phyloP scores from a whole-genome alignment of 2,888 invertebrate genomes.

The Nomada flava region DNA sequence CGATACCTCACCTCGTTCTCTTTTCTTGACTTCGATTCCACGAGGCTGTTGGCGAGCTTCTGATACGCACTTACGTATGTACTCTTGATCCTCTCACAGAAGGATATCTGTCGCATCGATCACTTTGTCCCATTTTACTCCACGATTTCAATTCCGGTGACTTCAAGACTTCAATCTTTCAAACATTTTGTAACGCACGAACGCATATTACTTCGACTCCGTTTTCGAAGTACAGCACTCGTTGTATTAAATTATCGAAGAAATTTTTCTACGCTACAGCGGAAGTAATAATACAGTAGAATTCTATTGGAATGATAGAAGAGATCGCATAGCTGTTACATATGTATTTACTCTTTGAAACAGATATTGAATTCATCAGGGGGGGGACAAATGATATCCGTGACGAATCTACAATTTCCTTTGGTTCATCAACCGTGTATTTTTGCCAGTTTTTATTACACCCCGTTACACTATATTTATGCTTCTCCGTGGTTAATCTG shows the following conservation, averaged over 20 bases:
- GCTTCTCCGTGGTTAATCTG: neutral
- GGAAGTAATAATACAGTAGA: neutral
- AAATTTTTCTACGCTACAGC: neutral
- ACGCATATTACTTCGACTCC: too few species aligned
- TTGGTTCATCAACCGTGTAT: slow-evolving; percentile 52
- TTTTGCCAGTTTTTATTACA: slow-evolving; percentile 26
- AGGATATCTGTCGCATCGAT: slow-evolving; percentile 6
- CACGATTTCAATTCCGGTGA: neutral
- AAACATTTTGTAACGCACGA: too few species aligned
- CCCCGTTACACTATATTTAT: slow-evolving; percentile 39
- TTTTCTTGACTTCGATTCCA: slow-evolving; percentile 6
- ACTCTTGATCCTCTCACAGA: neutral
- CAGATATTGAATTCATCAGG: slow-evolving; percentile 43
- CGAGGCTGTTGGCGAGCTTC: slow-evolving; percentile 8
- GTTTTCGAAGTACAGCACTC: too few species aligned
- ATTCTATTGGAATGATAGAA: neutral
- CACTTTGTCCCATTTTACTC: neutral
- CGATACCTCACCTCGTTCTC: slow-evolving; percentile 2
- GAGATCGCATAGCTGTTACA: neutral
- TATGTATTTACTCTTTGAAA: neutral
- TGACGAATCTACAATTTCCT: slow-evolving; percentile 74
- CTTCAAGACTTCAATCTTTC: neutral
- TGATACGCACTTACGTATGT: neutral
- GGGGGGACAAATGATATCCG: slow-evolving; percentile 67
- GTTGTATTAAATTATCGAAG: neutral